phyloP scores from a whole-genome alignment of 2,888 invertebrate genomes.

The Pseudococcus jackbeardsleyi region DNA sequence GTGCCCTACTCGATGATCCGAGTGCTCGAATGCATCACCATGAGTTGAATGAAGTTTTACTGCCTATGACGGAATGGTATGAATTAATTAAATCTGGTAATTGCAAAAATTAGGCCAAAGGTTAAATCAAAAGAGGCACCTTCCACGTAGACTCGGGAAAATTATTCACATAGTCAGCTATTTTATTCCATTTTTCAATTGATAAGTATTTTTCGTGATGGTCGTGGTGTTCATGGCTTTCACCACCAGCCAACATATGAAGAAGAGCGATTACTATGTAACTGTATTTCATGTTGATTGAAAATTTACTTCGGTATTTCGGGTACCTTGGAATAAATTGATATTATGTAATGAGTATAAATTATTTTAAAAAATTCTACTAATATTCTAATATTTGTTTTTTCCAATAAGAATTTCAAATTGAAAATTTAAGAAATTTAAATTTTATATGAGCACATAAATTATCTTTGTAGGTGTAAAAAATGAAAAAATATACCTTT shows the following conservation, averaged over 20 bases:
- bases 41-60: neutral
- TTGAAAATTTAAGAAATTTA: too few species aligned
- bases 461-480: neutral
- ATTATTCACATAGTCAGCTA: conserved; percentile 25
- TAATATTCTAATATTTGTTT: too few species aligned
- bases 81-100: neutral
- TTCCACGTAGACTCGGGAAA: conserved; percentile 7
- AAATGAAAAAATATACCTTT: neutral
- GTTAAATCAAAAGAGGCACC: neutral
- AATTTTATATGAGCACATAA: too few species aligned
- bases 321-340: neutral
- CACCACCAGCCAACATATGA: neutral
- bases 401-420: too few species aligned
- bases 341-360: neutral
- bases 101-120: too few species aligned
- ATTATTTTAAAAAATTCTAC: too few species aligned
- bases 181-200: neutral
- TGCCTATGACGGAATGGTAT: neutral
- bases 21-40: neutral
- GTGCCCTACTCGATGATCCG: neutral
- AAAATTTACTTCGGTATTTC: neutral
- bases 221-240: neutral
- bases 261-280: neutral
- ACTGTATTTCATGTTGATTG: neutral
- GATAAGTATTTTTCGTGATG: neutral